Percentiles rank a stretch among this genome's conserved stretches.
phyloP scores from a whole-genome alignment of 30 jellyfish, hydroid and myxozoan genomes.

The Aurelia sp. region DNA sequence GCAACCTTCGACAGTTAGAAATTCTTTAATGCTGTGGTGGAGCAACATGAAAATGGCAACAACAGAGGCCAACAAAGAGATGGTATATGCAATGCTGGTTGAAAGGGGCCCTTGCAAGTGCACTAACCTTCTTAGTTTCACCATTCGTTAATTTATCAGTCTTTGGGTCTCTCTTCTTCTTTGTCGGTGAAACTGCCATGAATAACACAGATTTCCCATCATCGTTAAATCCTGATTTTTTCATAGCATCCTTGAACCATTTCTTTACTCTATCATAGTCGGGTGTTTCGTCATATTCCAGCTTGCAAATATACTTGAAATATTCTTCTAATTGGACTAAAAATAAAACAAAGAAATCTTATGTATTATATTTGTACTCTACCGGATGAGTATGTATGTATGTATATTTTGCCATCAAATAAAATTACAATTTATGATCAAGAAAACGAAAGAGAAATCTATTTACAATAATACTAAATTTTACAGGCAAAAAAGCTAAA shows the following conservation, averaged over 20 bases:
- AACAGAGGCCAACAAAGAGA: too few species aligned
- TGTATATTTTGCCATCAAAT: too few species aligned
- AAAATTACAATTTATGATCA: too few species aligned
- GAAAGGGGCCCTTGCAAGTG: background rate
- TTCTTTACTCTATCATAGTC: constrained; percentile 67
- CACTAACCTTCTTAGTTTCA: background rate
- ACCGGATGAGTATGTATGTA: too few species aligned
- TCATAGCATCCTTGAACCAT: constrained; percentile 73
- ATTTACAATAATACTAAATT: too few species aligned
- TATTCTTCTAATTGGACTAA: constrained; percentile 71
- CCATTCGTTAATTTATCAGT: background rate
- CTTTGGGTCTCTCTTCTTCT: background rate
- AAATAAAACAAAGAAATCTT: background rate
- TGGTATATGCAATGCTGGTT: too few species aligned
- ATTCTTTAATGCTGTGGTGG: too few species aligned
- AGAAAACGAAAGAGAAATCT: too few species aligned
- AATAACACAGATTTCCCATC: constrained; percentile 79
- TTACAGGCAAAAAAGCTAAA: too few species aligned
- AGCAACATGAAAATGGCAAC: too few species aligned
- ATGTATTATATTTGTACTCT: too few species aligned
- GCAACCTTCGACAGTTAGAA: too few species aligned
- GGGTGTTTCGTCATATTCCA: constrained; percentile 82
- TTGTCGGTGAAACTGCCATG: constrained; percentile 19
- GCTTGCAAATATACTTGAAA: constrained; percentile 59
- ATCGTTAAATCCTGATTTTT: constrained; percentile 48